phyloP scores from a whole-genome alignment of 2,888 invertebrate species.

The Oscheius myriophilus region DNA sequence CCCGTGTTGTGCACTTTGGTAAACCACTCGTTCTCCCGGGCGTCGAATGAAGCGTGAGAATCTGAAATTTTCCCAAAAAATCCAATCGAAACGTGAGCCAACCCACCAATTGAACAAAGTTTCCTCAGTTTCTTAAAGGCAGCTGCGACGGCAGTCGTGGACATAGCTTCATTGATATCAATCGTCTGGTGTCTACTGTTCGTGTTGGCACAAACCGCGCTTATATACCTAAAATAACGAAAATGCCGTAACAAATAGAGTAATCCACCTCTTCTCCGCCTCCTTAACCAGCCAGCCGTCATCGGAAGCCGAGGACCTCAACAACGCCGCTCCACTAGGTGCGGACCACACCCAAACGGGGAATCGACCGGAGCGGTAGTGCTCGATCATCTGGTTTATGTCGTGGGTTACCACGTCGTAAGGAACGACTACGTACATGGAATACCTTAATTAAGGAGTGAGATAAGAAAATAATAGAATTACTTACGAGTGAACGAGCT shows the following conservation, averaged over 20 bases:
- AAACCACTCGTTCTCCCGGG: conserved; percentile 74
- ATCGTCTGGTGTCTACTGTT: neutral
- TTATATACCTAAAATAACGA: conserved; percentile 4
- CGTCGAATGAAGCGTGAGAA: conserved; percentile 69
- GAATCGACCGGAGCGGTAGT: conserved; percentile 41
- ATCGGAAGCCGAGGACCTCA: conserved; percentile 29
- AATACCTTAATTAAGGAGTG: conserved; percentile 39
- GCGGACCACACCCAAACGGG: conserved; percentile 45
- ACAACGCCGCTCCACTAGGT: conserved; percentile 29
- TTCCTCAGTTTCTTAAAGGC: conserved; percentile 32
- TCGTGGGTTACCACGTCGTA: conserved; percentile 31
- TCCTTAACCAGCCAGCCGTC: conserved; percentile 10
- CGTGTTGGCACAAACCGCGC: neutral
- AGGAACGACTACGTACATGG: conserved; percentile 47
- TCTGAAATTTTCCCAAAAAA: conserved; percentile 37
- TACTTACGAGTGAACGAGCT: neutral
- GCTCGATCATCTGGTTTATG: conserved; percentile 37
- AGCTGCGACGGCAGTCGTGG: conserved; percentile 1
- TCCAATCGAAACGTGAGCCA: neutral
- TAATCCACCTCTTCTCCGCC: conserved; percentile 3
- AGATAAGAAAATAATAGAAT: neutral
- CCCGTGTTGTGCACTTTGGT: conserved; percentile 76
- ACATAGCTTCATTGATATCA: conserved; percentile 8
- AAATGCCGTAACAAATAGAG: neutral
- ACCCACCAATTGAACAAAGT: conserved; percentile 28